Evolutionary conservation across 2,113 vertebrate genomes (phyloP).

Genomic region (Diphyllodes magnificus): DNA sequence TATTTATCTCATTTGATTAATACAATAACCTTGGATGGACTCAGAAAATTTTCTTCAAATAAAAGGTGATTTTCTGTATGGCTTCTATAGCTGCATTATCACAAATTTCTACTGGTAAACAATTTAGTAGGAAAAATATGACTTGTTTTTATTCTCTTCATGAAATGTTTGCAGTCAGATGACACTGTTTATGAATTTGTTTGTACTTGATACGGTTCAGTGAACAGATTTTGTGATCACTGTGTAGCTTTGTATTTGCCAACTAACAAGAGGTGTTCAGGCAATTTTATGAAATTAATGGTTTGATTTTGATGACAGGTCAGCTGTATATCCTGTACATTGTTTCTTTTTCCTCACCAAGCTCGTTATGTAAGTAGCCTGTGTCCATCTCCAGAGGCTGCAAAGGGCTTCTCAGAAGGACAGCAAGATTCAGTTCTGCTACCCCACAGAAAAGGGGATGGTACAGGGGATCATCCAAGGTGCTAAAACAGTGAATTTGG

Average conservation of each 20-base stretch:
- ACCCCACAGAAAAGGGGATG: background rate
- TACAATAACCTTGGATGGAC: background rate
- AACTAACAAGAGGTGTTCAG: slow-evolving; percentile 15
- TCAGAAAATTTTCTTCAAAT: background rate
- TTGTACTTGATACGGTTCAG: background rate
- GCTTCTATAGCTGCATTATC: background rate
- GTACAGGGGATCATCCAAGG: background rate
- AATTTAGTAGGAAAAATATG: background rate
- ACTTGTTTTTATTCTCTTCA: background rate
- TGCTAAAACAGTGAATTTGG: background rate
- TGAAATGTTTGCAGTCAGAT: slow-evolving; percentile 11
- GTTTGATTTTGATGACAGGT: background rate
- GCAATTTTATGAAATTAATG: background rate
- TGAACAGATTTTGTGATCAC: slow-evolving; percentile 18
- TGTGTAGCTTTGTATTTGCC: background rate
- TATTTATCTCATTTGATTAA: background rate
- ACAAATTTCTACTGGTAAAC: background rate
- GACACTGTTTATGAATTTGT: background rate
- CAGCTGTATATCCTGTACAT: background rate
- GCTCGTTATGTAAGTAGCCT: background rate
- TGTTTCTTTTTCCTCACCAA: background rate
- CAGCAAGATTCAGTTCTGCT: background rate
- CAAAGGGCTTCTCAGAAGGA: background rate
- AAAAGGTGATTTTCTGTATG: background rate
- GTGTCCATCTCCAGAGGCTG: background rate